Percentiles rank a stretch among this genome's conserved stretches.
Evolutionary conservation across 2,888 invertebrate genomes (phyloP).

Genomic region (Trichogramma evanescens): DNA sequence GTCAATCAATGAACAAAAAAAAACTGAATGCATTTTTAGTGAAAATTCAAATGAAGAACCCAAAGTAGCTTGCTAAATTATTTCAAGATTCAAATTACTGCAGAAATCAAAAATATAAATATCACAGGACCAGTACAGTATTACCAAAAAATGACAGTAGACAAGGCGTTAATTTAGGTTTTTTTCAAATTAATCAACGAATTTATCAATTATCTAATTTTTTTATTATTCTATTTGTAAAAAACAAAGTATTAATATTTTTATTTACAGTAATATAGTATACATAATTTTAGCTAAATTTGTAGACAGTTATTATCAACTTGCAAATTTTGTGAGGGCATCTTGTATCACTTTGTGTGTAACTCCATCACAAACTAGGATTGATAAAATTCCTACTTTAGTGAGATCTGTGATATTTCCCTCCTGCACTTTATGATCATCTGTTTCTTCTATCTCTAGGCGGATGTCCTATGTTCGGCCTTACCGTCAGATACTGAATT

Average conservation of each 20-base stretch:
- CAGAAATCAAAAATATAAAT: constrained; percentile 21
- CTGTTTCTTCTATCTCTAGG: too few species aligned
- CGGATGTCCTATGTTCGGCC: constrained; percentile 74
- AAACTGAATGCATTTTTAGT: constrained; percentile 28
- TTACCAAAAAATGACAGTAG: constrained; percentile 29
- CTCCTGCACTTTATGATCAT: too few species aligned
- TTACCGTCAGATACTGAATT: constrained; percentile 92
- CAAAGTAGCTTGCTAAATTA: constrained; percentile 32
- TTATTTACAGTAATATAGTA: not conserved
- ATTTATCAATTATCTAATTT: not conserved
- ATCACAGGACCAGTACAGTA: constrained; percentile 38
- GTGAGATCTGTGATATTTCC: too few species aligned
- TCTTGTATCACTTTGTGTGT: too few species aligned
- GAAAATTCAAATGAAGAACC: constrained; percentile 26
- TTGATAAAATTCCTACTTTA: too few species aligned
- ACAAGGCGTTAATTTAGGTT: constrained; percentile 17
- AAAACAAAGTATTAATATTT: not conserved
- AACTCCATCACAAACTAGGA: too few species aligned
- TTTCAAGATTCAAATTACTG: constrained; percentile 28
- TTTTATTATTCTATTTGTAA: constrained; percentile 8
- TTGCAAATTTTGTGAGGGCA: too few species aligned
- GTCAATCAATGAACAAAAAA: constrained; percentile 17
- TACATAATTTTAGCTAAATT: constrained; percentile 1
- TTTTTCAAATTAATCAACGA: constrained; percentile 4
- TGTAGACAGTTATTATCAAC: constrained; percentile 5